A percentile compares a stretch with the other conserved stretches of the same genome.
Evolutionary conservation across 1,140 invertebrate species (phyloP).

Genomic region (Cotesia chilonis): DNA sequence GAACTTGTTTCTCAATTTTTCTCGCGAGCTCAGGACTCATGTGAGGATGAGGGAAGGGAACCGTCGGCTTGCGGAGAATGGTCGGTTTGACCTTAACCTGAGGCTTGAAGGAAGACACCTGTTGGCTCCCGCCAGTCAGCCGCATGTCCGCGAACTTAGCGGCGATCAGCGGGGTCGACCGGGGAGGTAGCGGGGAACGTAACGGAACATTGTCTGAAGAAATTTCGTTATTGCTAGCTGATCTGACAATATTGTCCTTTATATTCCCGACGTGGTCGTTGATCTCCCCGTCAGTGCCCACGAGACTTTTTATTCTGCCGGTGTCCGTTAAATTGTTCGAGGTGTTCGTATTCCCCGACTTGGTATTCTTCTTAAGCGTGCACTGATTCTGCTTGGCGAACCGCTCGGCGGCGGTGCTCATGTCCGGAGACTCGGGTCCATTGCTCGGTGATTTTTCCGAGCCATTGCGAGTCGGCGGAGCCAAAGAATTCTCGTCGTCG

Average conservation of each 20-base stretch:
- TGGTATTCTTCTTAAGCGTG: constrained; percentile 81
- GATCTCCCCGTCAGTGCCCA: constrained; percentile 44
- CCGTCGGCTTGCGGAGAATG: constrained; percentile 74
- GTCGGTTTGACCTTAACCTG: constrained; percentile 79
- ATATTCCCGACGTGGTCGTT: constrained; percentile 42
- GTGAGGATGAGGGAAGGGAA: constrained; percentile 64
- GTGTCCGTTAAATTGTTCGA: constrained; percentile 27
- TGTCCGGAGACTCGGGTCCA: constrained; percentile 72
- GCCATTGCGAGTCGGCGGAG: constrained; percentile 38
- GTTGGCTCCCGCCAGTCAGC: constrained; percentile 65
- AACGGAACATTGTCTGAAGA: constrained; percentile 41
- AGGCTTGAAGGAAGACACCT: constrained; percentile 71
- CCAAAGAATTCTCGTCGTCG: constrained; percentile 54
- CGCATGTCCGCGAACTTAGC: constrained; percentile 71
- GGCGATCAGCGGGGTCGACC: constrained; percentile 69
- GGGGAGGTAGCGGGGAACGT: constrained; percentile 66
- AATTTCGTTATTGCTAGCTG: constrained; percentile 58
- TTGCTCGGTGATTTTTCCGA: constrained; percentile 52
- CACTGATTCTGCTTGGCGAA: constrained; percentile 84
- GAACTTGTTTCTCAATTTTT: constrained; percentile 61
- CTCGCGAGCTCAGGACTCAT: constrained; percentile 61
- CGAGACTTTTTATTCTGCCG: constrained; percentile 34
- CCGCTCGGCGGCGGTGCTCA: constrained; percentile 77
- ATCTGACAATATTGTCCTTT: constrained; percentile 53
- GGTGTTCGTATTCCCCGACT: constrained; percentile 48